Conservation (phyloP, 1,140 invertebrate genomes). For the Pomacea maculata region DNA sequence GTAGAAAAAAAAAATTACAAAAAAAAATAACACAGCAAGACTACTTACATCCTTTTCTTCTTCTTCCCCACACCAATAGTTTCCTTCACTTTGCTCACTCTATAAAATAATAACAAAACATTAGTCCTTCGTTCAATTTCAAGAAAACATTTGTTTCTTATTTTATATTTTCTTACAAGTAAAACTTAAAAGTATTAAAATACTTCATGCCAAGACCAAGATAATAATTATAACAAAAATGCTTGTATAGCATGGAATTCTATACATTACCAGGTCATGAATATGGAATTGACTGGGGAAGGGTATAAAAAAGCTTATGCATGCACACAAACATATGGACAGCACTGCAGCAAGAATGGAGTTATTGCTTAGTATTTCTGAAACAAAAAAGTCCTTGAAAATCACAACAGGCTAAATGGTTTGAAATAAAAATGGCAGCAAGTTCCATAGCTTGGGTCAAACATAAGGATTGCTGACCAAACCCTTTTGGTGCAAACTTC, state of each 20-base stretch:
- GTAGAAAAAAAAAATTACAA: too few species aligned
- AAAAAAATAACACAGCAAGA: too few species aligned
- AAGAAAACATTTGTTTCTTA: neutral
- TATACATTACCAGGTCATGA: neutral
- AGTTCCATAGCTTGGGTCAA: too few species aligned
- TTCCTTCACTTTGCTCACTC: slow-evolving; percentile 1
- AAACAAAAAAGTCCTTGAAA: too few species aligned
- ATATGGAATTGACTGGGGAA: neutral
- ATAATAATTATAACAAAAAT: neutral
- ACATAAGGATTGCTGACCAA: too few species aligned
- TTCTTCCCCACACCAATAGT: neutral
- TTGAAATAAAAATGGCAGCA: too few species aligned
- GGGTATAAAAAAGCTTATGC: neutral
- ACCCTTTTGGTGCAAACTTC: neutral
- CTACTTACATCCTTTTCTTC: neutral
- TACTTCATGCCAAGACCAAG: neutral
- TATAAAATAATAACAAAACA: neutral
- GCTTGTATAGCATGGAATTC: neutral
- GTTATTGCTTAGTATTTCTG: too few species aligned
- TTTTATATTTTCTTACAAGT: neutral
- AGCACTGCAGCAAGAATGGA: neutral
- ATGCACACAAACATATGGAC: neutral
- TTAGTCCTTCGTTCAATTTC: neutral
- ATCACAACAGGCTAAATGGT: too few species aligned
- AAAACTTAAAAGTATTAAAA: neutral